Conservation (phyloP, 2,113 vertebrate species). For the Osmerus mordax region DNA sequence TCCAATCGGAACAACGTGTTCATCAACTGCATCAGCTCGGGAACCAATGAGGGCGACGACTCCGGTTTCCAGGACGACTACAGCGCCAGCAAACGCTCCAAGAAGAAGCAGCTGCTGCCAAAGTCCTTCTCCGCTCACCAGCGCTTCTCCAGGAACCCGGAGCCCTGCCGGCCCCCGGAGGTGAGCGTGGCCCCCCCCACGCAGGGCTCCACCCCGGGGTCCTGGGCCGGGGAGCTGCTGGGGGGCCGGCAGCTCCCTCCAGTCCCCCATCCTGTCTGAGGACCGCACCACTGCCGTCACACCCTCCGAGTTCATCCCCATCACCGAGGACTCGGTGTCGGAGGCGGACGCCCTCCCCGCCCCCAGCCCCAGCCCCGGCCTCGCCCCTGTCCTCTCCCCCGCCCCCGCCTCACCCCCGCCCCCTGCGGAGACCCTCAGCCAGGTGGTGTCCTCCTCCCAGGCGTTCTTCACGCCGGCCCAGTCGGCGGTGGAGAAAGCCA, state of each 20-base stretch:
- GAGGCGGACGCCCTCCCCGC: constrained; percentile 81
- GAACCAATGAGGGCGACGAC: constrained; percentile 88
- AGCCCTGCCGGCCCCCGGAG: constrained; percentile 72
- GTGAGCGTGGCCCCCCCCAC: constrained; percentile 66
- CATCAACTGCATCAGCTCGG: constrained; percentile 93
- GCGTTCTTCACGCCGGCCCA: constrained; percentile 63
- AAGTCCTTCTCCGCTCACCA: constrained; percentile 94
- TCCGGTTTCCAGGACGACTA: constrained; percentile 91
- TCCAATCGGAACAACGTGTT: constrained; percentile 86
- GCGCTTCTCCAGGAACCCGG: constrained; percentile 80
- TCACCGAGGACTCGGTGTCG: constrained; percentile 90
- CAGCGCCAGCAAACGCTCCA: constrained; percentile 70
- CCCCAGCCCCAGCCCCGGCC: constrained; percentile 52
- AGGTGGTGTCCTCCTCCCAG: constrained; percentile 76
- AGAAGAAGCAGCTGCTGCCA: constrained; percentile 86
- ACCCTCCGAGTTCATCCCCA: constrained; percentile 86
- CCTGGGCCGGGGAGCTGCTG: constrained; percentile 74
- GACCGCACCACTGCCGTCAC: constrained; percentile 90
- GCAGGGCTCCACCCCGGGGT: constrained; percentile 56
- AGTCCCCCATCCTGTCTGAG: constrained; percentile 85
- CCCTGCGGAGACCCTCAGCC: constrained; percentile 66
- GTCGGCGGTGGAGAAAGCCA: constrained; percentile 54
- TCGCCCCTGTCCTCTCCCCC: constrained; percentile 26
- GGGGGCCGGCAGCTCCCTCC: constrained; percentile 83
- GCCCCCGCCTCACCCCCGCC: constrained; percentile 22